Conservation (phyloP, 2,888 invertebrate species). For the Pheosia tremula region DNA sequence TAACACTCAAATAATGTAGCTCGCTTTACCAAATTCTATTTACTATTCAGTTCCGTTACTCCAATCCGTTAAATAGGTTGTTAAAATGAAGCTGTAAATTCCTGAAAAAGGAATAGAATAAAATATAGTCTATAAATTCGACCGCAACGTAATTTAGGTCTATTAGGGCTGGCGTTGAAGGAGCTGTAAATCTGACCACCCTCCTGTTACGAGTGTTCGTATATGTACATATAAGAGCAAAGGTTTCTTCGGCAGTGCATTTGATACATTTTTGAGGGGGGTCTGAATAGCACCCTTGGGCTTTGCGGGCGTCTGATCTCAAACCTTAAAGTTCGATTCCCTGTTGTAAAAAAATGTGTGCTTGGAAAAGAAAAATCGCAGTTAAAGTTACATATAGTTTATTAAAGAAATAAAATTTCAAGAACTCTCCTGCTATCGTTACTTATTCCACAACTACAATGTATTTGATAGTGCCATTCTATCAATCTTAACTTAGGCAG, state of each 20-base stretch:
- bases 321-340: conserved; percentile 8
- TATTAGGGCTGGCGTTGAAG: conserved; percentile 71
- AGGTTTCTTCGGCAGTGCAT: conserved; percentile 48
- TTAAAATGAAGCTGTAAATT: conserved; percentile 64
- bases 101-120: conserved; percentile 65
- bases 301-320: conserved; percentile 17
- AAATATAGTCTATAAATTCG: conserved; percentile 78
- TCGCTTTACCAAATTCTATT: background rate
- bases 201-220: conserved; percentile 54
- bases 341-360: conserved; percentile 8
- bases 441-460: no score
- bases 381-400: background rate
- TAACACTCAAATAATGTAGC: no score
- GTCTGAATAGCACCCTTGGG: conserved; percentile 62
- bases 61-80: background rate
- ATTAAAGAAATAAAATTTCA: background rate
- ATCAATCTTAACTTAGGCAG: no score
- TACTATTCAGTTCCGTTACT: background rate
- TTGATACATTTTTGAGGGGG: conserved; percentile 76
- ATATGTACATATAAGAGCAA: conserved; percentile 30
- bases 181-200: conserved; percentile 75
- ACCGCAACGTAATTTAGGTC: conserved; percentile 80
- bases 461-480: no score
- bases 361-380: background rate
- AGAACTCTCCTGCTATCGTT: background rate